Percentiles rank a stretch among this genome's conserved stretches.
Evolutionary conservation across 2,797 vertebrate species (phyloP).

Genomic region (Scolopax bukidnonensis): DNA sequence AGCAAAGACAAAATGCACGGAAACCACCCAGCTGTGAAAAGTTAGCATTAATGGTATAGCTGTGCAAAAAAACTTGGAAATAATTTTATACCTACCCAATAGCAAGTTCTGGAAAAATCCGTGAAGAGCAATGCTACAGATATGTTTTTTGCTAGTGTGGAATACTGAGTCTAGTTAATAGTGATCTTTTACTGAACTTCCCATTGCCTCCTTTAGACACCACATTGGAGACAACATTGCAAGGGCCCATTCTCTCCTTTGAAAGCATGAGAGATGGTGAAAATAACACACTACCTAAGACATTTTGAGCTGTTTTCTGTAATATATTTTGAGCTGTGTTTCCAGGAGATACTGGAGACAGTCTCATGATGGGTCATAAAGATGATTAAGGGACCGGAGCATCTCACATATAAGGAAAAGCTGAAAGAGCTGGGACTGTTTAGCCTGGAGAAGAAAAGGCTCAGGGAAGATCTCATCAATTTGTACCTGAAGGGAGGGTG

Average conservation of each 20-base stretch:
- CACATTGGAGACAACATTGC: not conserved
- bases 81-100: not conserved
- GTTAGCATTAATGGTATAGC: not conserved
- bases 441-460: not conserved
- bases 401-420: not conserved
- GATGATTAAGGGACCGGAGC: not conserved
- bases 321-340: not conserved
- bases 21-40: not conserved
- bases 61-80: conserved; percentile 1
- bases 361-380: not conserved
- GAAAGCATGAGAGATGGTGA: not conserved
- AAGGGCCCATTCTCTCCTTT: not conserved
- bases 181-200: not conserved
- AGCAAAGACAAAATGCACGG: not conserved
- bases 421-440: not conserved
- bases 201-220: not conserved
- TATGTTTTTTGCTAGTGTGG: not conserved
- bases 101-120: not conserved
- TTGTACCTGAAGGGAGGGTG: not conserved
- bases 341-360: not conserved
- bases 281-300: not conserved
- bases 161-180: not conserved
- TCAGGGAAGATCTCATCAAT: not conserved
- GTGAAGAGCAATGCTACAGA: not conserved
- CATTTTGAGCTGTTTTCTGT: not conserved